phyloP scores from a whole-genome alignment of 2,888 invertebrate genomes.

The Candidula unifasciata region DNA sequence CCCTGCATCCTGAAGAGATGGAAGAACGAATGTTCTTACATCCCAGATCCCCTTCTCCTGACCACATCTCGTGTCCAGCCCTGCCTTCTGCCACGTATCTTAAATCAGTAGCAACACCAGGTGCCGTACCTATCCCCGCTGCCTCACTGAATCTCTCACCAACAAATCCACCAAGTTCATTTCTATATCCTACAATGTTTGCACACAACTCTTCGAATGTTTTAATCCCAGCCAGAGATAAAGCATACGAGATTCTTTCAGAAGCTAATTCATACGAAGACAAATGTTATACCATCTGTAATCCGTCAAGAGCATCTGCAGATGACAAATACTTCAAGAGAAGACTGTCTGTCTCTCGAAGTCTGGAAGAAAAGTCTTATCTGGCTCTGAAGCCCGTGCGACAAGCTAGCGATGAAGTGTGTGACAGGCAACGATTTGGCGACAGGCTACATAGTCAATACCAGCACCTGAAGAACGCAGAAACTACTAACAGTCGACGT shows the following conservation, averaged over 20 bases:
- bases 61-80: not conserved
- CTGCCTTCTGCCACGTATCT: not conserved
- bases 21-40: not conserved
- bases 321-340: conserved; percentile 49
- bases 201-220: conserved; percentile 1
- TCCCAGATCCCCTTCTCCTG: not conserved
- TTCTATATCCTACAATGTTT: not conserved
- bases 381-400: conserved; percentile 34
- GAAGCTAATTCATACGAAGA: not conserved
- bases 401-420: not conserved
- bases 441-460: not conserved
- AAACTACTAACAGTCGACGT: not conserved
- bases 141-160: conserved; percentile 14
- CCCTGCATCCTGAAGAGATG: not conserved
- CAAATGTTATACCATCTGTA: not conserved
- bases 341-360: conserved; percentile 55
- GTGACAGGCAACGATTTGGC: not conserved
- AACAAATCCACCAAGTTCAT: not conserved
- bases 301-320: conserved; percentile 40
- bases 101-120: conserved; percentile 13
- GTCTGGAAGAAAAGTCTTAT: conserved; percentile 54
- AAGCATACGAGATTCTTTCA: conserved; percentile 16
- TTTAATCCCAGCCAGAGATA: conserved; percentile 24
- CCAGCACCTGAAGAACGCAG: not conserved
- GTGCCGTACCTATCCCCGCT: no score